Conservation (phyloP, 1,140 invertebrate species). For the Gryllus bimaculatus region DNA sequence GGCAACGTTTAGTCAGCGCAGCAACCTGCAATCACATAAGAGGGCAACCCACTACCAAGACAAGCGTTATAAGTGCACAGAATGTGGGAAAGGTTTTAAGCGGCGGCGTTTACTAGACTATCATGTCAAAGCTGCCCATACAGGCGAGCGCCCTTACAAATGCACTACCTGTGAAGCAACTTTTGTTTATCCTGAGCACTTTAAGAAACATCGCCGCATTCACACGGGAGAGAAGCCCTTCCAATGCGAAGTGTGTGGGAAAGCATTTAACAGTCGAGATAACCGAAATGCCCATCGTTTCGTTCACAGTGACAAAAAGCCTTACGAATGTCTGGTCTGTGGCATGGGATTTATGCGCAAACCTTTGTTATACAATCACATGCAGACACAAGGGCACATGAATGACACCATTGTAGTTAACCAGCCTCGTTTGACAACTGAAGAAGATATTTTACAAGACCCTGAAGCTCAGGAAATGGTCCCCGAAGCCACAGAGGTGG, state of each 20-base stretch:
- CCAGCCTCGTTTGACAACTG: slow-evolving; percentile 55
- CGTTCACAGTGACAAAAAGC: slow-evolving; percentile 76
- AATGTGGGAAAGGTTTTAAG: slow-evolving; percentile 65
- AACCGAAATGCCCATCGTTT: slow-evolving; percentile 77
- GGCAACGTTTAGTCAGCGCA: slow-evolving; percentile 62
- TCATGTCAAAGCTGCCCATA: slow-evolving; percentile 71
- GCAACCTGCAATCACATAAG: slow-evolving; percentile 70
- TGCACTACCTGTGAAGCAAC: slow-evolving; percentile 62
- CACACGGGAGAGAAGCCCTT: slow-evolving; percentile 73
- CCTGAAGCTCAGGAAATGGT: slow-evolving; percentile 33
- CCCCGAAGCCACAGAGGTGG: slow-evolving; percentile 27
- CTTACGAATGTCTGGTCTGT: slow-evolving; percentile 73
- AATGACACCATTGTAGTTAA: slow-evolving; percentile 72
- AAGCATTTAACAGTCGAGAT: slow-evolving; percentile 71
- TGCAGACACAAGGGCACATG: slow-evolving; percentile 56
- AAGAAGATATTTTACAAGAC: slow-evolving; percentile 42
- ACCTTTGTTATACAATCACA: slow-evolving; percentile 66
- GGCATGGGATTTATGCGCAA: slow-evolving; percentile 76
- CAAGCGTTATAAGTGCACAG: slow-evolving; percentile 57
- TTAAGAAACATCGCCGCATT: slow-evolving; percentile 69
- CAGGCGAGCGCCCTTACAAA: slow-evolving; percentile 63
- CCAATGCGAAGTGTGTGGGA: slow-evolving; percentile 76
- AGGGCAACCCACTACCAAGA: slow-evolving; percentile 68
- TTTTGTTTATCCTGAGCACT: slow-evolving; percentile 76
- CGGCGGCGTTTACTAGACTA: slow-evolving; percentile 63